A percentile compares a stretch with the other conserved stretches of the same genome.
Evolutionary conservation across 2,888 invertebrate genomes (phyloP).

Genomic region (Branchellion lobata): DNA sequence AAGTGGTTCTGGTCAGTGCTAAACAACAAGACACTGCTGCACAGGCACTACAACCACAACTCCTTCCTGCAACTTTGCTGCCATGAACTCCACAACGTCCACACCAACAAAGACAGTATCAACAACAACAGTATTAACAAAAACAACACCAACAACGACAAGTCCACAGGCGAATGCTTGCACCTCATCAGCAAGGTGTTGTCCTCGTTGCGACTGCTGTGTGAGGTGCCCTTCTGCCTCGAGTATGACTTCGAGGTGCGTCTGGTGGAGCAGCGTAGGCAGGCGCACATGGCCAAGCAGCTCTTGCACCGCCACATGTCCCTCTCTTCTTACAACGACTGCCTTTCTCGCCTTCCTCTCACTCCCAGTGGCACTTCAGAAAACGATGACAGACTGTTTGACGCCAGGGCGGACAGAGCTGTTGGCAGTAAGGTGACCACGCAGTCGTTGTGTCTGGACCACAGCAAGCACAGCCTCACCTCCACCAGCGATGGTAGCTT

Average conservation of each 20-base stretch:
- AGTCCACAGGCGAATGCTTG: background rate
- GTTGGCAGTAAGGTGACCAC: background rate
- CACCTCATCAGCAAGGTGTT: constrained; percentile 73
- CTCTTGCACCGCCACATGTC: constrained; percentile 49
- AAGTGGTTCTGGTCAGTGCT: constrained; percentile 21
- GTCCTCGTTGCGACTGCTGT: constrained; percentile 76
- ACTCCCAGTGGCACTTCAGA: too few species aligned
- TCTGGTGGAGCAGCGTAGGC: constrained; percentile 44
- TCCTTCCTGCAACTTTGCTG: constrained; percentile 10
- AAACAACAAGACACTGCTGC: constrained; percentile 31
- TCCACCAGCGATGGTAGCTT: background rate
- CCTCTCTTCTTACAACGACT: constrained; percentile 35
- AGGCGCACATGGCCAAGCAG: constrained; percentile 47
- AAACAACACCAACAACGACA: background rate
- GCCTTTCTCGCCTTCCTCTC: background rate
- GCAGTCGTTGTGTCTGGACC: background rate
- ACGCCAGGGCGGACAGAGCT: too few species aligned
- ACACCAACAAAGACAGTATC: background rate
- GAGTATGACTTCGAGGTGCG: constrained; percentile 63
- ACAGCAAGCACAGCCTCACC: background rate
- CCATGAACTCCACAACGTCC: background rate
- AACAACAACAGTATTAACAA: background rate
- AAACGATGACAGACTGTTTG: background rate
- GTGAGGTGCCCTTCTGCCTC: constrained; percentile 77
- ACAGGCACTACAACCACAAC: constrained; percentile 27